Conservation (phyloP, 1,140 invertebrate species). For the Plutomurus gul region DNA sequence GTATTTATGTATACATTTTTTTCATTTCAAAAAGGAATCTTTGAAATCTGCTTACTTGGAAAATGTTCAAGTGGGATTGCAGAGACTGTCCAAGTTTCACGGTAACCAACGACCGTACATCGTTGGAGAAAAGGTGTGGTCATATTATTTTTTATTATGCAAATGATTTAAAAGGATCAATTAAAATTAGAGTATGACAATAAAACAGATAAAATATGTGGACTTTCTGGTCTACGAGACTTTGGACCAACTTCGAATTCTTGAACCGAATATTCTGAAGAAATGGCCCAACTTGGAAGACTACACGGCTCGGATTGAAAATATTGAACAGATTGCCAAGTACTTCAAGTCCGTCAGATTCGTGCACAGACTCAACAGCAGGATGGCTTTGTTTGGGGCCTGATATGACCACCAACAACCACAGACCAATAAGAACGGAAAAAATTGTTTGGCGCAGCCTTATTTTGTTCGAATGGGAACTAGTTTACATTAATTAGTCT, state of each 20-base stretch:
- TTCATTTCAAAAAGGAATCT: constrained; percentile 55
- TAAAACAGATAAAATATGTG: constrained; percentile 59
- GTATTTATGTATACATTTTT: too few relatives aligned
- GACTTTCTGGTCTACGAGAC: constrained; percentile 63
- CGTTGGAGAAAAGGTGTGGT: too few relatives aligned
- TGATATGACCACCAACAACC: too few relatives aligned
- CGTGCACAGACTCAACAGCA: constrained; percentile 57
- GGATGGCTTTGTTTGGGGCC: constrained; percentile 59
- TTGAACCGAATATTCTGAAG: constrained; percentile 58
- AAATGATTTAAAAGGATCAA: constrained; percentile 58
- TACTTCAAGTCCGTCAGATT: constrained; percentile 58
- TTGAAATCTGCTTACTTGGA: constrained; percentile 57
- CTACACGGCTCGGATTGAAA: constrained; percentile 58
- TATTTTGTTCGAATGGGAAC: too few relatives aligned
- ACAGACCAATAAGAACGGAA: too few relatives aligned
- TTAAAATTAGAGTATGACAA: constrained; percentile 59
- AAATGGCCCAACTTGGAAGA: constrained; percentile 58
- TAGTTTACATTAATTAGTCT: too few relatives aligned
- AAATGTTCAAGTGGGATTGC: constrained; percentile 55
- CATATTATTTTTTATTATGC: constrained; percentile 60
- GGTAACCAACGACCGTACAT: too few relatives aligned
- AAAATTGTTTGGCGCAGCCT: too few relatives aligned
- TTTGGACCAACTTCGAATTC: constrained; percentile 58
- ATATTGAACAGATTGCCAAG: constrained; percentile 56
- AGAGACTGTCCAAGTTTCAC: too few relatives aligned